Base-by-base conservation (phyloP, 2,888 invertebrate genomes). In the Anthophora plumipes region DNA sequence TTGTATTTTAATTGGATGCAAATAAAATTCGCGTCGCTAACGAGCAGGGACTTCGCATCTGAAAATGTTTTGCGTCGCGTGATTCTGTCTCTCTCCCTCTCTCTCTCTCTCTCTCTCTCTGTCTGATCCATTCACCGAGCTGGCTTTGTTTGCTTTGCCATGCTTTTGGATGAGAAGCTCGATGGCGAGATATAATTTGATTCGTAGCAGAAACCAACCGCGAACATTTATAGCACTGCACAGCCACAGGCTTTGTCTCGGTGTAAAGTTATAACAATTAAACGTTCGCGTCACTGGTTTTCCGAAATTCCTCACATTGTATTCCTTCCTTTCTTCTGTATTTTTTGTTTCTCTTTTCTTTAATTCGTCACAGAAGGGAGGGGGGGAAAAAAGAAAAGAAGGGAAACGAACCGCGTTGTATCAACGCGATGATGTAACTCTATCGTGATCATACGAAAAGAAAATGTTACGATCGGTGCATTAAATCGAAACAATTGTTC, bases 1-100 rank as follows among this genome's bases (percentile, higher is more conserved):
- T 77, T 70, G 64, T 61, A 41, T 79, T 77, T 79, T 77, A 79
- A 79, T 77, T 66, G 77, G 57, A 79, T 64, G 77, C 77, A 77
- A 79, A 77, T 77, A 77, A 79, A 77, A 77, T 57, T 48, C 41
- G 20, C 14, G 14, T n/a, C 69, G 20, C 70, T 77, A 79, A 79
- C 77, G 77, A 70, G 69, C 63, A 39, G 14, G 4, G 8, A 11
- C n/a, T 25, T 59, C 8, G 75, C 20, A n/a, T 63, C 71, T 71
- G 31, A 43, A 50, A 57, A 72, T 71, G 64, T 72, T 72, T 76
- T 64, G 57, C 46, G 48, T 17, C 50, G 20, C 22, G 22, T 9
- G 17, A 11, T 20, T 1, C 37, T n/a, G n/a, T 20, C 57, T 48
- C 20, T 48, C 48, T 20, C 8, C n/a, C 22, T 17, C 22, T 25